Evolutionary conservation across 2,113 vertebrate genomes (phyloP).

Genomic region (Plecotus auritus): DNA sequence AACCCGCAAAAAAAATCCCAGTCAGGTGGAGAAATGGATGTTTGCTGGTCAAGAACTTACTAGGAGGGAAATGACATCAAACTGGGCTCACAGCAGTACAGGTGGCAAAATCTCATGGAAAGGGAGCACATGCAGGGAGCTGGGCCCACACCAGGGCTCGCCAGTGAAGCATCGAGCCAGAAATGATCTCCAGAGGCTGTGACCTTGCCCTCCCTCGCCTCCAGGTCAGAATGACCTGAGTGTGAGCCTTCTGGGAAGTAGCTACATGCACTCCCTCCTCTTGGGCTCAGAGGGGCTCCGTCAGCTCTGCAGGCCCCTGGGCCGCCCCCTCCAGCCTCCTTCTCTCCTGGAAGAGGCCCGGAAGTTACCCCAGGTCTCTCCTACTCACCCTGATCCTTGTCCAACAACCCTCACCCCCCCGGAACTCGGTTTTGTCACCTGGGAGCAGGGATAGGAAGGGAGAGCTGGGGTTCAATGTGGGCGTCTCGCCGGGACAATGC

Average conservation of each 20-base stretch:
- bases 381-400: background rate
- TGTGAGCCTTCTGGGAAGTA: slow-evolving; percentile 30
- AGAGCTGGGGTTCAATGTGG: background rate
- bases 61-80: slow-evolving; percentile 53
- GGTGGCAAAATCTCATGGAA: slow-evolving; percentile 45
- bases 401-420: background rate
- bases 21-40: slow-evolving; percentile 33
- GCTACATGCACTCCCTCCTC: background rate
- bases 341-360: background rate
- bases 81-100: background rate
- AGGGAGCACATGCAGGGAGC: background rate
- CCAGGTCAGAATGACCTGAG: background rate
- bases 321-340: background rate
- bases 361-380: background rate
- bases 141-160: slow-evolving; percentile 33
- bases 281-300: background rate
- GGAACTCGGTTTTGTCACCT: background rate
- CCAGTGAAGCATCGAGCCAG: slow-evolving; percentile 53
- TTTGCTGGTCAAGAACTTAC: slow-evolving; percentile 54
- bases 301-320: background rate
- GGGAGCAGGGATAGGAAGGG: background rate
- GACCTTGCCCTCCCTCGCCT: background rate
- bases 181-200: slow-evolving; percentile 34
- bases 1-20: background rate
- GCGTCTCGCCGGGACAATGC: background rate